These are phyloP conservation scores for Triops longicaudatus DNA, from an alignment of 1,140 invertebrate genomes.

Conservation along the genomic window DNA sequence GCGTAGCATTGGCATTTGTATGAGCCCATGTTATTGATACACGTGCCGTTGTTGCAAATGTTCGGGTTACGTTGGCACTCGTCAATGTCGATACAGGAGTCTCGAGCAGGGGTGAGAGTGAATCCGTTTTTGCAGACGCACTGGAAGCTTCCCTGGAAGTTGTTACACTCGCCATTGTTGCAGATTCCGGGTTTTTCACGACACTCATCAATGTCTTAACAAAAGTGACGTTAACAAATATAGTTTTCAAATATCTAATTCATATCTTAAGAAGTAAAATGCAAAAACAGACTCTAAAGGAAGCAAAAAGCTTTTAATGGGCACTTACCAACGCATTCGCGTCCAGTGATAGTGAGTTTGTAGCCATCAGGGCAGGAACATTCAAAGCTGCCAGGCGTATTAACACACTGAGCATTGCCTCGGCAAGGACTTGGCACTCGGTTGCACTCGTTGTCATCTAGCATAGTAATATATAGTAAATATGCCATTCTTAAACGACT, in stretches of 20 bases:
- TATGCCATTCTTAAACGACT: not conserved
- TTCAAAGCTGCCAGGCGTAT: conserved; percentile 60
- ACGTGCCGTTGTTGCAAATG: conserved; percentile 73
- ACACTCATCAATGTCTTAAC: conserved; percentile 62
- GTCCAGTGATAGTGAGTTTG: conserved; percentile 53
- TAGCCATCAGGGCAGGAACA: conserved; percentile 69
- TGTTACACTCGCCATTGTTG: conserved; percentile 58
- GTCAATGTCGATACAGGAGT: conserved; percentile 64
- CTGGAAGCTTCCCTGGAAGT: conserved; percentile 62
- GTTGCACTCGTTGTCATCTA: conserved; percentile 58
- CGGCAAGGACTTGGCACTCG: conserved; percentile 55
- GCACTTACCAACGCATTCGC: conserved; percentile 53
- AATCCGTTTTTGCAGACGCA: conserved; percentile 51
- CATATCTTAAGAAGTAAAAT: no score
- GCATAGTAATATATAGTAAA: conserved; percentile 29
- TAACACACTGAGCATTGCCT: conserved; percentile 69
- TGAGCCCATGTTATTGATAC: conserved; percentile 63
- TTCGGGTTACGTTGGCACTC: conserved; percentile 61
- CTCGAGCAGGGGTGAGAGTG: conserved; percentile 47
- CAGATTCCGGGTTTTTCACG: conserved; percentile 57
- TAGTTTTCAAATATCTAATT: not conserved
- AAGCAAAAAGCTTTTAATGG: not conserved
- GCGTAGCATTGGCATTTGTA: conserved; percentile 70
- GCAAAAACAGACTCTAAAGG: no score
- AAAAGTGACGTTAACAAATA: not conserved